Evolutionary conservation across 1,140 invertebrate genomes (phyloP).

Genomic region (Drosophila sproati): DNA sequence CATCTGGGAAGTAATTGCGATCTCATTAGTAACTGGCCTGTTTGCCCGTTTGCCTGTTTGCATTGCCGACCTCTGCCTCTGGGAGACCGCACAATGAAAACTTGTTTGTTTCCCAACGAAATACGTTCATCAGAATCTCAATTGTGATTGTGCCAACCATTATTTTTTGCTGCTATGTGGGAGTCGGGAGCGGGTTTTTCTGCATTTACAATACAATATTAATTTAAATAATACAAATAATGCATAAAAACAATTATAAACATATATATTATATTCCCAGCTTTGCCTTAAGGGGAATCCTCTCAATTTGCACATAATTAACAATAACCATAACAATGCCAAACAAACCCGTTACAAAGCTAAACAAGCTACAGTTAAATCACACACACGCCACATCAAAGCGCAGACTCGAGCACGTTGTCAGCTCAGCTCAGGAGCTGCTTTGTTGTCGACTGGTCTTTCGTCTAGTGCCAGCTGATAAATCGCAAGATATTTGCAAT

Average conservation of each 20-base stretch:
- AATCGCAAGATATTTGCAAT: slow-evolving; percentile 48
- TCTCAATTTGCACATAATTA: too few species aligned
- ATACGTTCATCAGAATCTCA: background rate
- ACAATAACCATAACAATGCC: too few species aligned
- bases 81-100: slow-evolving; percentile 51
- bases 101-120: slow-evolving; percentile 56
- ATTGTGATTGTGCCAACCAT: slow-evolving; percentile 1
- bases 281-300: background rate
- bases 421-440: background rate
- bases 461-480: slow-evolving; percentile 43
- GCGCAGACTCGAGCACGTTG: background rate
- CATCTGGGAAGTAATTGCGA: slow-evolving; percentile 49
- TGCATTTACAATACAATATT: too few species aligned
- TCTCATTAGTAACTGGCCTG: slow-evolving; percentile 47
- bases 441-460: slow-evolving; percentile 10
- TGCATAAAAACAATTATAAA: background rate
- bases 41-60: slow-evolving; percentile 31
- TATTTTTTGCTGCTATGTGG: slow-evolving; percentile 8
- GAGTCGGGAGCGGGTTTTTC: slow-evolving; percentile 2
- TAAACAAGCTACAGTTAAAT: too few species aligned
- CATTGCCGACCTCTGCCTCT: slow-evolving; percentile 50
- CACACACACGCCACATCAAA: background rate
- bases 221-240: too few species aligned
- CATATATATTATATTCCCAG: background rate
- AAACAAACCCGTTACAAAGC: background rate